Evolutionary conservation across 2,888 invertebrate genomes (phyloP).

Genomic region (Amphiduros pacificus): DNA sequence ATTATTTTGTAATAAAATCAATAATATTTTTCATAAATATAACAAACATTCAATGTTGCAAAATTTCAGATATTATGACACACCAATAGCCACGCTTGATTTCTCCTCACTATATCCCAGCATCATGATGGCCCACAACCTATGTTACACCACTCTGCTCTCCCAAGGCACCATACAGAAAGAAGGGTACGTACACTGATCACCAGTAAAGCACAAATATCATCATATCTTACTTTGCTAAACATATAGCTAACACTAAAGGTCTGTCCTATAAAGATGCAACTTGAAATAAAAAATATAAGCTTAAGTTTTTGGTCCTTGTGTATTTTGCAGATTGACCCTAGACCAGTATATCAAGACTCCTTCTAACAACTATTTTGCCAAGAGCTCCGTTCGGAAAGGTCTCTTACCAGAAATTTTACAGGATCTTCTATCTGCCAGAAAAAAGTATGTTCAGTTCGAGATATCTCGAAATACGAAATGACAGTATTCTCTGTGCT

Average conservation of each 20-base stretch:
- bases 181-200: slow-evolving; percentile 40
- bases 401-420: slow-evolving; percentile 95
- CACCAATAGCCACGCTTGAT: slow-evolving; percentile 98
- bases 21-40: not conserved
- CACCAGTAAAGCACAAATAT: no score
- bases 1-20: no score
- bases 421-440: slow-evolving; percentile 83
- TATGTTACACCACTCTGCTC: slow-evolving; percentile 94
- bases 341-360: slow-evolving; percentile 80
- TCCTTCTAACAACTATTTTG: slow-evolving; percentile 88
- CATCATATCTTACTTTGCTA: no score
- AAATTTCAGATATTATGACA: slow-evolving; percentile 79
- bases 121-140: slow-evolving; percentile 99
- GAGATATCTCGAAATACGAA: no score
- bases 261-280: no score
- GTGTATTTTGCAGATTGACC: slow-evolving; percentile 45
- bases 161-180: slow-evolving; percentile 41
- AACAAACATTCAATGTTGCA: not conserved
- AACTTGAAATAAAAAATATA: no score
- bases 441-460: slow-evolving; percentile 72
- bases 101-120: slow-evolving; percentile 99
- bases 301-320: no score
- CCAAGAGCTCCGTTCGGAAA: slow-evolving; percentile 80
- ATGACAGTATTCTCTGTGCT: no score
- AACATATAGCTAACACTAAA: no score